Evolutionary conservation across 2,888 invertebrate species (phyloP).

Genomic region (Synanthedon myopaeformis): DNA sequence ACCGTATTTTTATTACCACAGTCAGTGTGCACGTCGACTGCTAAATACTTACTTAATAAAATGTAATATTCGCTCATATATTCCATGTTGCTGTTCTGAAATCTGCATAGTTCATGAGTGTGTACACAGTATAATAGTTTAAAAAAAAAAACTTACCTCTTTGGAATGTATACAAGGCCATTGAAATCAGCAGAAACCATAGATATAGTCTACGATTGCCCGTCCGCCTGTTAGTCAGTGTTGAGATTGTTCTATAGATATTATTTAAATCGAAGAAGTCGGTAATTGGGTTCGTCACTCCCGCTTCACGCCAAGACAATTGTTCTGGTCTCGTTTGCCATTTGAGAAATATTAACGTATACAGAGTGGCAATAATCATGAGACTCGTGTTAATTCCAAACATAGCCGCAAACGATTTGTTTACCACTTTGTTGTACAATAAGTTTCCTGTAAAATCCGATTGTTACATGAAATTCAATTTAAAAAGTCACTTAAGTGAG

Average conservation of each 20-base stretch:
- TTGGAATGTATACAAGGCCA: slow-evolving; percentile 86
- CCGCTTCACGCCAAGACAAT: slow-evolving; percentile 68
- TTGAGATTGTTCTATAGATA: slow-evolving; percentile 71
- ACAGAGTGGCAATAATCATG: slow-evolving; percentile 73
- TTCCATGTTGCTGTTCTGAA: too few relatives aligned
- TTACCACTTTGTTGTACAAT: slow-evolving; percentile 71
- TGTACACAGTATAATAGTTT: background rate
- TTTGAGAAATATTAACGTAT: slow-evolving; percentile 73
- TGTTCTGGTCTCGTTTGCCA: slow-evolving; percentile 79
- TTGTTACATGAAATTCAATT: too few relatives aligned
- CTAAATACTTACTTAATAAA: too few relatives aligned
- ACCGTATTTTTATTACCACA: too few relatives aligned
- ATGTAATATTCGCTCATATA: too few relatives aligned
- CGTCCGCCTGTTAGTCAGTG: slow-evolving; percentile 71
- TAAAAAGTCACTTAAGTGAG: too few relatives aligned
- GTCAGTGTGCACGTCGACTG: too few relatives aligned
- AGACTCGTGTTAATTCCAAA: slow-evolving; percentile 77
- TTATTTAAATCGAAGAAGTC: slow-evolving; percentile 82
- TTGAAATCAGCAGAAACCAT: slow-evolving; percentile 77
- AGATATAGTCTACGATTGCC: slow-evolving; percentile 73
- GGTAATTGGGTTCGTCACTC: slow-evolving; percentile 67
- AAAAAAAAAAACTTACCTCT: slow-evolving; percentile 51
- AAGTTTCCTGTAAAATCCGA: slow-evolving; percentile 68
- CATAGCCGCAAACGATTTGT: slow-evolving; percentile 78
- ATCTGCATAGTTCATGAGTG: background rate